Evolutionary conservation across 2,113 vertebrate species (phyloP), one percentile per base, ranked within the genome.

Genomic region (Anhinga rufa): DNA sequence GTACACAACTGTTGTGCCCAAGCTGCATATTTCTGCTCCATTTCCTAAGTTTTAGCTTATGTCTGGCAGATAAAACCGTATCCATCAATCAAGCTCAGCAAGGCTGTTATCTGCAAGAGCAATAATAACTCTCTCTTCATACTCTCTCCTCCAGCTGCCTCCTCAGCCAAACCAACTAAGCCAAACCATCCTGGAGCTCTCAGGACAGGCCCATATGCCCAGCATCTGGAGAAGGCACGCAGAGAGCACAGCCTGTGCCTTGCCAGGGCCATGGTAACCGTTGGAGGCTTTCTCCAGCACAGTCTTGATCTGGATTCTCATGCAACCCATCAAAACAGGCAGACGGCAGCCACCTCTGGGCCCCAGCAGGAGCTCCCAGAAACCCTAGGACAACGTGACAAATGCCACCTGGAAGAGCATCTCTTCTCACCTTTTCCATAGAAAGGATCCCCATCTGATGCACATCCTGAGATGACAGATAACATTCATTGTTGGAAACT

Each of bases 11-110:
- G 55, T 40, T 90, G 72, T 86, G 86, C 52, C 82, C 86, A 86
- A 79, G 72, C 80, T 88, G 78, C 46, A 2, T 10, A 40, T 85
- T 97, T 97, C 91, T 89, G 81, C 91, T 93, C 54, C 89, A 79
- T 94, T 97, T 92, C 89, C 89, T 65, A 65, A 72, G 74, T 87
- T 92, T 89, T 42, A 91, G 34, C 81, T 94, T 84, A 70, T 54
- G 77, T 82, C 92, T 97, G 96, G 88, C 95, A 97, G 75, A 89
- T 58, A 57, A 48, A 87, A 58, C 69, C 86, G 70, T 48, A 72
- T 60, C 92, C 88, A 96, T 97, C 97, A 82, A 91, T 96, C 95
- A 95, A 89, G 54, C 83, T 66, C 91, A 87, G 95, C 84, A 72
- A 97, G 95, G 46, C 49, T 95, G 91, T 80, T 95, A 87, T 82